These are phyloP conservation scores for Gymnodraco acuticeps DNA, from an alignment of 2,797 vertebrate genomes.

Conservation along the genomic window DNA sequence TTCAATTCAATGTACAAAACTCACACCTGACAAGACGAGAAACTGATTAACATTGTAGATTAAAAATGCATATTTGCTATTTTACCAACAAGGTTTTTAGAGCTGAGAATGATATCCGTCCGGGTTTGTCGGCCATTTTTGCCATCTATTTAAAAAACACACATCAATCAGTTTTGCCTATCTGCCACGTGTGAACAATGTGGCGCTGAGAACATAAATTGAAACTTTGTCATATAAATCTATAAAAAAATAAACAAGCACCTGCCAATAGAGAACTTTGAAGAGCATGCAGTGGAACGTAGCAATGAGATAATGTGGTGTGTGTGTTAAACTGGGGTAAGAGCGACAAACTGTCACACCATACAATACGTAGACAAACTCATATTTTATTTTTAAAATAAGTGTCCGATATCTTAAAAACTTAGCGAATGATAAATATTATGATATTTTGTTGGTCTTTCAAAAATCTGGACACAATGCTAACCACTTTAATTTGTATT, in stretches of 20 bases:
- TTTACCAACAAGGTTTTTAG: neutral
- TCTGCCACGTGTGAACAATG: neutral
- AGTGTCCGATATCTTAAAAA: neutral
- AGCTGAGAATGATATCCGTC: neutral
- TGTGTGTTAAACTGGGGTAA: neutral
- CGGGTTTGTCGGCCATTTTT: neutral
- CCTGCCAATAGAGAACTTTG: constrained; percentile 35
- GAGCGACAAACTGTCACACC: neutral
- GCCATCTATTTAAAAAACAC: neutral
- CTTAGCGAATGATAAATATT: neutral
- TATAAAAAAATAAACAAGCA: constrained; percentile 17
- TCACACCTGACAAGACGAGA: constrained; percentile 1
- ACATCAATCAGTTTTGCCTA: neutral
- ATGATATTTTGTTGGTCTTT: neutral
- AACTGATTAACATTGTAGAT: neutral
- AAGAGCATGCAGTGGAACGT: constrained; percentile 4
- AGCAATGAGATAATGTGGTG: constrained; percentile 45
- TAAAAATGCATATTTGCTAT: constrained; percentile 6
- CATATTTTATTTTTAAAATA: neutral
- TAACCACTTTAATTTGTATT: neutral
- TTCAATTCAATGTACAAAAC: constrained; percentile 1
- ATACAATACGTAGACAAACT: constrained; percentile 30
- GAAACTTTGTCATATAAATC: constrained; percentile 4
- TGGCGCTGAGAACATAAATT: constrained; percentile 34
- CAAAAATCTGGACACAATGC: neutral